Base-by-base conservation (phyloP, 92 coral and sea anemone genomes). In the Pocillopora grandis region DNA sequence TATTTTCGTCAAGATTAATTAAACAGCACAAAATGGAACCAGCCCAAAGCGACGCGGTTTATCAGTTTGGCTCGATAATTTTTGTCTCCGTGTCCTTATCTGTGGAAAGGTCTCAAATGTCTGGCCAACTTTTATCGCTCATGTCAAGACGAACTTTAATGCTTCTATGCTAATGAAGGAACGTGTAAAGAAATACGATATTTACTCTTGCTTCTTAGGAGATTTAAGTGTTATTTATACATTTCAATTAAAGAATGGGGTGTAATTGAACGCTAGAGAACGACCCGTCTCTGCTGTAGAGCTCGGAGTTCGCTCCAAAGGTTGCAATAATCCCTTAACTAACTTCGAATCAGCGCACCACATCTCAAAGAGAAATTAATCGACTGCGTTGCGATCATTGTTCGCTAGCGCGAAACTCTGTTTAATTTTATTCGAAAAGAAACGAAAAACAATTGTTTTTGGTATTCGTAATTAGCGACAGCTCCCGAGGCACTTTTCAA, bases 401-500 rank as follows among this genome's bases (percentile, higher is more conserved):
- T 80, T 59, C 56, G 81, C 66, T 75, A 72, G 76, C 60, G 85
- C 70, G 74, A 55, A 80, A 87, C 88, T 80, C 76, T 89, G 85
- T 84, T 90, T 90, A 84, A 90, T 83, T 87, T 90, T 81, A 62
- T 62, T 79, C 82, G 76, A 90, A 76, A 67, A 80, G 84, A 91
- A 85, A 81, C 91, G 81, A 42, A 76, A 75, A 78, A 79, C 93
- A 87, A 92, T 89, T 90, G 91, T 82, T 91, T 91, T 82, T 75
- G 86, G 90, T 71, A 78, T 94, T 84, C 87, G 86, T 91, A 92
- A 94, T 94, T 94, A 94, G 95, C 86, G 80, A 83, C 84, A 88
- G 83, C 88, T 87, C 98, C 93, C 78, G 81, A 85, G 98, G 98
- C 92, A 78, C 89, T 89, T 87, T 89, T 85, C 90, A 90, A 94